Evolutionary conservation across 2,113 vertebrate species (phyloP), one percentile per base, ranked within the genome.

Genomic region (Enhydra lutris): DNA sequence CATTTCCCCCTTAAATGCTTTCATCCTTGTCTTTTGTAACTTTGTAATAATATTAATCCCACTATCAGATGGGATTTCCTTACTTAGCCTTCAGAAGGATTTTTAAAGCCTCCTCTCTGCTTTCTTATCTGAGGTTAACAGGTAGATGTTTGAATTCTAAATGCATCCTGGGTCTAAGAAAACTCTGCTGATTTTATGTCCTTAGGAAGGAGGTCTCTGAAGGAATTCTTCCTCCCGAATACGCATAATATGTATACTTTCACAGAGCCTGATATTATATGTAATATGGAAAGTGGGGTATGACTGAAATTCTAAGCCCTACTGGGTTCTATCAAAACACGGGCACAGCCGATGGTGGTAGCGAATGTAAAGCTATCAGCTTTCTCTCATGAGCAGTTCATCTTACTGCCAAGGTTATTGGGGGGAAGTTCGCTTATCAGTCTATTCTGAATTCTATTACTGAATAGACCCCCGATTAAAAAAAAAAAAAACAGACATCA

Each of bases 41-140:
- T 97, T 87, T 96, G 82, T 95, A 89, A 97, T 92, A 81, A 90
- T 71, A 47, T 61, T 91, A 97, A 92, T 92, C 74, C 95, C 67
- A 80, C 74, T 92, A 92, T 97, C 96, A 94, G 97, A 76, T 93
- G 65, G 79, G 63, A 97, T 97, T 95, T 94, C 82, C 69, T 94
- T 45, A 67, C 36, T 92, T 97, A 91, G 61, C 61, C 59, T 97
- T 95, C 94, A 76, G 82, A 86, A 61, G 91, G 89, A 57, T 71
- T 96, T 96, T 67, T 14, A 85, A 97, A 97, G 47, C 74, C 89
- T 97, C 65, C 10, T 94, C 93, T 97, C 95, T 89, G 31, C 83
- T 96, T 95, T 96, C 96, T 97, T 98, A 97, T 96, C 34, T 71
- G 91, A 91, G 87, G 91, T 73, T 71, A 97, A 80, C 89, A 98